Evolutionary conservation across 2,888 invertebrate species (phyloP).

Genomic region (Diaphora mendica): DNA sequence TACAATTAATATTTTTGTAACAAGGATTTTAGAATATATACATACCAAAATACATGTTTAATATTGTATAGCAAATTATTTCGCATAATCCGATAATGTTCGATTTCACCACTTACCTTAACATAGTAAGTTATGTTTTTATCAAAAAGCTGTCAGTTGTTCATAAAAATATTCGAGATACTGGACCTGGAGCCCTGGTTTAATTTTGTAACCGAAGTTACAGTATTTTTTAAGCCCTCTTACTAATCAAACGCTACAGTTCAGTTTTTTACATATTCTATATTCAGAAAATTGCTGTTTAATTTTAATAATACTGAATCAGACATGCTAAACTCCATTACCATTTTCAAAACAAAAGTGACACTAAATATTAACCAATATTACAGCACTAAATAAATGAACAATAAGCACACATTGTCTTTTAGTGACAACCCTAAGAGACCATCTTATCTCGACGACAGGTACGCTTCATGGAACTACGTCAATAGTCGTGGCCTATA

Average conservation of each 20-base stretch:
- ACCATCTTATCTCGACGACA: constrained; percentile 70
- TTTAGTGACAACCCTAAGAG: constrained; percentile 62
- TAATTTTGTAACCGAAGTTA: constrained; percentile 31
- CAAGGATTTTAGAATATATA: background rate
- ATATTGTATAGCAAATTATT: too few species aligned
- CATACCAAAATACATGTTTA: too few species aligned
- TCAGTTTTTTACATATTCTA: constrained; percentile 30
- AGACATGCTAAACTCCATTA: too few species aligned
- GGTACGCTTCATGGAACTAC: constrained; percentile 75
- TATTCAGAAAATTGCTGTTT: background rate
- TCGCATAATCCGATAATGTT: background rate
- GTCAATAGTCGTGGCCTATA: constrained; percentile 71
- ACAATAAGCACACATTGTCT: constrained; percentile 7
- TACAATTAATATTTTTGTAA: background rate
- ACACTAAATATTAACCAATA: too few species aligned
- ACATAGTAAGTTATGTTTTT: background rate
- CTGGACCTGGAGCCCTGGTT: constrained; percentile 26
- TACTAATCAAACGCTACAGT: constrained; percentile 18
- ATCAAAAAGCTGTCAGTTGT: constrained; percentile 15
- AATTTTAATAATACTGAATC: background rate
- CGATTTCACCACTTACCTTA: background rate
- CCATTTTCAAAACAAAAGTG: too few species aligned
- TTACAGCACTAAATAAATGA: constrained; percentile 3
- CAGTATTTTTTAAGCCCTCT: constrained; percentile 16
- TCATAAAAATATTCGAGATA: constrained; percentile 33